phyloP scores from a whole-genome alignment of 2,797 vertebrate species.

The Notolabrus celidotus region DNA sequence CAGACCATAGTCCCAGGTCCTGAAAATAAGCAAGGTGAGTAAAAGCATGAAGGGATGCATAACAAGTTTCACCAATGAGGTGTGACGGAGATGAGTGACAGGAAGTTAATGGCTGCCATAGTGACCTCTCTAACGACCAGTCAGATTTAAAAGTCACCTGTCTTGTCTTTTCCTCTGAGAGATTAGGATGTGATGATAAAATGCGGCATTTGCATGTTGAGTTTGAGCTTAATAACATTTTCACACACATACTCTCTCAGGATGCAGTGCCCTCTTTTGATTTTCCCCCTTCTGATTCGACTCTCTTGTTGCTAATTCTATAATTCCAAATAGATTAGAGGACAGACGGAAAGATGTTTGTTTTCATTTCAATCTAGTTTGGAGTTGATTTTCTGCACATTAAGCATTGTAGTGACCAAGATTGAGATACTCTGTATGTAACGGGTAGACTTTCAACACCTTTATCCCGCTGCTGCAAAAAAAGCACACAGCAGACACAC shows the following conservation, averaged over 20 bases:
- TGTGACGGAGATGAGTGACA: slow-evolving; percentile 73
- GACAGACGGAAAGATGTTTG: slow-evolving; percentile 46
- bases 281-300: neutral
- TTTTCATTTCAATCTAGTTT: slow-evolving; percentile 63
- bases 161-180: slow-evolving; percentile 37
- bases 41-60: slow-evolving; percentile 74
- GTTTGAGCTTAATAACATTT: slow-evolving; percentile 22
- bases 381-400: slow-evolving; percentile 56
- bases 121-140: slow-evolving; percentile 64
- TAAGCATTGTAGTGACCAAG: slow-evolving; percentile 30
- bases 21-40: slow-evolving; percentile 76
- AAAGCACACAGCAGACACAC: slow-evolving; percentile 32
- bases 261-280: neutral
- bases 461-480: slow-evolving; percentile 49
- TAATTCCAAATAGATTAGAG: slow-evolving; percentile 46
- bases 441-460: slow-evolving; percentile 42
- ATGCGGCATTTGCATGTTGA: slow-evolving; percentile 58
- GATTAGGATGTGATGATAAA: slow-evolving; percentile 9
- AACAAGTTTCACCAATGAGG: slow-evolving; percentile 70
- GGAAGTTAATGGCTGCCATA: slow-evolving; percentile 68
- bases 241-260: neutral
- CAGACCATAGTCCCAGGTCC: slow-evolving; percentile 73
- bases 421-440: slow-evolving; percentile 58
- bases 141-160: slow-evolving; percentile 77
- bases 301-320: slow-evolving; percentile 33